phyloP scores from a whole-genome alignment of 2,888 invertebrate genomes.

The Eueremaeus valkanovi region DNA sequence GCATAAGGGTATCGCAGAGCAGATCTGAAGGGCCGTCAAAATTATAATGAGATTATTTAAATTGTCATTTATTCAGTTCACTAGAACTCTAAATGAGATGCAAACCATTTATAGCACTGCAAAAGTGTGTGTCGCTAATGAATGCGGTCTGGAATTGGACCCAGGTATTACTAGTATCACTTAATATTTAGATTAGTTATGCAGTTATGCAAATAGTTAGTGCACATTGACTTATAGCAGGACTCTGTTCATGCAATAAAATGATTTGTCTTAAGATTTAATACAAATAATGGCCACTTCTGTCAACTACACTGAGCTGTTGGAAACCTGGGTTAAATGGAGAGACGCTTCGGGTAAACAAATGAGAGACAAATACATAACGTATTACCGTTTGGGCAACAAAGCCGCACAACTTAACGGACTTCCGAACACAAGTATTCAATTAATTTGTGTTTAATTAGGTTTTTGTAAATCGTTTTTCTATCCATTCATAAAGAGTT shows the following conservation, averaged over 20 bases:
- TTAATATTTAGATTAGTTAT: too few relatives aligned
- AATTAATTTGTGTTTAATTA: constrained; percentile 35
- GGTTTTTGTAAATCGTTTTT: not conserved
- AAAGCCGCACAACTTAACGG: constrained; percentile 61
- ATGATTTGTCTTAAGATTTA: constrained; percentile 52
- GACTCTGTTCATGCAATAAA: too few relatives aligned
- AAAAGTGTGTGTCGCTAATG: constrained; percentile 67
- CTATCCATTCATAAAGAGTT: not conserved
- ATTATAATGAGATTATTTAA: not conserved
- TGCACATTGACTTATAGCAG: too few relatives aligned
- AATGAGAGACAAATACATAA: constrained; percentile 68
- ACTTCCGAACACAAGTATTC: not conserved
- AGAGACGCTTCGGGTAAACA: constrained; percentile 72
- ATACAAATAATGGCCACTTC: constrained; percentile 61
- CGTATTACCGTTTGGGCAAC: constrained; percentile 73
- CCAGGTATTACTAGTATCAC: not conserved
- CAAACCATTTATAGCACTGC: constrained; percentile 70
- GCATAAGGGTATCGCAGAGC: not conserved
- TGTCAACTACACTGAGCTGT: constrained; percentile 67
- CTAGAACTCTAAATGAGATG: constrained; percentile 58
- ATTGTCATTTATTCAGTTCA: constrained; percentile 7
- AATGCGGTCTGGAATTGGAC: constrained; percentile 8
- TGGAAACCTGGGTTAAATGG: constrained; percentile 76
- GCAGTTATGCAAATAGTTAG: too few relatives aligned
- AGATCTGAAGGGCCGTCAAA: too few relatives aligned